Evolutionary conservation across 2,797 vertebrate genomes (phyloP), one percentile per base, ranked within the genome.

Genomic region (Psittacula echo): DNA sequence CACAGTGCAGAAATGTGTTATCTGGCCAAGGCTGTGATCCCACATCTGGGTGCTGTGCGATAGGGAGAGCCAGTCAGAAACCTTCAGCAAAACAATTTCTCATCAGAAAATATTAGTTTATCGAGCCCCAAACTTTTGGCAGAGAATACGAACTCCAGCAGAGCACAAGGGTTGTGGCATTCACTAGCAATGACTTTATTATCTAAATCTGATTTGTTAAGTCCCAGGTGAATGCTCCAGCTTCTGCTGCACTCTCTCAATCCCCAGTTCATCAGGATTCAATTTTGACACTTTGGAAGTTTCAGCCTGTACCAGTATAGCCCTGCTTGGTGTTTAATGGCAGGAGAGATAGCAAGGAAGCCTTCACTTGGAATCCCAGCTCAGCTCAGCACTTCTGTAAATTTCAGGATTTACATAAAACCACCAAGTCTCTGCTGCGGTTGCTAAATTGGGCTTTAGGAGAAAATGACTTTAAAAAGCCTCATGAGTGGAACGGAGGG

Each of bases 401-500:
- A 93, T 93, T 84, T n/a, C 61, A 93, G 64, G 81, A 93, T 94
- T 90, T 84, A 44, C 91, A 94, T 91, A 44, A 94, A 96, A 85
- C 37, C 70, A 88, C 58, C 73, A 53, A 85, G 65, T 48, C 85
- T 89, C 62, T 93, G 29, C 91, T 42, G 65, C 1, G 0, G 70
- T 77, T 93, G 92, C 94, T 95, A 94, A 91, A 88, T 83, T 78
- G 77, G 37, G 79, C 30, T 84, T 85, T 51, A 54, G 58, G 66
- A 92, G 44, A 94, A 92, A 87, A 93, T 47, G 0, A 83, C 83
- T 93, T 74, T 51, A 18, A 42, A 91, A 89, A 85, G n/a, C 4
- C 17, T 44, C 17, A 39, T 47, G 65, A 82, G 61, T 45, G n/a
- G 48, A 95, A 71, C 0, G 1, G 60, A 89, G 65, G 10, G 32